Evolutionary conservation across 1,140 invertebrate species (phyloP), one percentile per base, ranked within the genome.

Genomic region (Drosophila trapezifrons): DNA sequence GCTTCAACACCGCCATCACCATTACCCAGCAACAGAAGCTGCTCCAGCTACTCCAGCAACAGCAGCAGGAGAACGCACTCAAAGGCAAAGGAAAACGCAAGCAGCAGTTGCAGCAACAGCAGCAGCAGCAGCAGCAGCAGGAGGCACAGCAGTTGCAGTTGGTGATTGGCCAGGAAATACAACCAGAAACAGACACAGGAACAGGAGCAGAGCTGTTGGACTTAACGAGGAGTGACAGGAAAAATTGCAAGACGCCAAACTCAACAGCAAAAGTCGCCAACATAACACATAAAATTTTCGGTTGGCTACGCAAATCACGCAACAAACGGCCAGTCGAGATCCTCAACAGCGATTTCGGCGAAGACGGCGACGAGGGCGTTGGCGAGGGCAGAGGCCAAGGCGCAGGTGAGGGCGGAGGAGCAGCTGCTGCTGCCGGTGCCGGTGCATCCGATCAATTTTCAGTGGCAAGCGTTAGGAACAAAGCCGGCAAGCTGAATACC

Each of bases 211-310:
- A 69, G 63, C 66, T 51, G 60, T 69, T 65, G 46, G 56, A 47
- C 59, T 69, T 66, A 42, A 47, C 49, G 42, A 64, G 47, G n/a
- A 62, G 83, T 64, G 54, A 46, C 42, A 64, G 42, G n/a, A 83
- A 83, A 35, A 52, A 89, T 70, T 89, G 80, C 83, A 87, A 87
- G 70, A 87, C 83, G 83, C 84, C 84, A 80, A 87, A 87, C 49
- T 89, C 84, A 75, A 87, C 85, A 27, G 85, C 74, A 75, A 89
- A 89, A 90, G 80, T 89, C 85, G 85, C 85, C 84, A 89, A 89
- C 85, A 89, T 89, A 89, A 89, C 84, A 89, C 85, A 90, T 85
- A 89, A 89, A 89, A 89, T 89, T 78, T 89, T 89, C 67, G 84
- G 84, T 83, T 89, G 84, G 84, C 74, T 89, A 85, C 80, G 85